Conservation (phyloP, 2,888 invertebrate genomes). For the Scaeva pyrastri region DNA sequence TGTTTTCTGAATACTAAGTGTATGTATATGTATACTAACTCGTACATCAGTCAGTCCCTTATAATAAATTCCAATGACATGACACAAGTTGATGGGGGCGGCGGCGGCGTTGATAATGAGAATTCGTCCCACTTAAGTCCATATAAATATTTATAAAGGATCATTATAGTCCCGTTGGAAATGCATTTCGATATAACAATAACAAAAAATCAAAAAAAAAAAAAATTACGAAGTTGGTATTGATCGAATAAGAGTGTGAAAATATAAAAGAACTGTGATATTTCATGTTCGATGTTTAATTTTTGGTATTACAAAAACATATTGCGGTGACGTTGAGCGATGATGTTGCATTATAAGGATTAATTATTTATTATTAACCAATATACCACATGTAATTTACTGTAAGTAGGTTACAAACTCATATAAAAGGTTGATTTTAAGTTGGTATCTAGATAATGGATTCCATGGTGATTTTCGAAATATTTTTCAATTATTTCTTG, state of each 20-base stretch:
- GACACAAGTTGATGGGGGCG: slow-evolving; percentile 1
- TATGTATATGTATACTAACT: neutral
- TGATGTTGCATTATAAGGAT: slow-evolving; percentile 1
- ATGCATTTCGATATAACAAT: neutral
- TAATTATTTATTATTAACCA: slow-evolving; percentile 1
- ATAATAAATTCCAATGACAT: slow-evolving; percentile 57
- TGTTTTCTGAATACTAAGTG: slow-evolving; percentile 47
- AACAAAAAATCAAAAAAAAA: neutral
- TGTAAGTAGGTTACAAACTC: neutral
- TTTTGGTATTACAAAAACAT: neutral
- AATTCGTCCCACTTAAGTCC: slow-evolving; percentile 37
- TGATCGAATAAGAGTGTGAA: slow-evolving; percentile 22
- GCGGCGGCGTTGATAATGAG: slow-evolving; percentile 12
- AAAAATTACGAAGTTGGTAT: neutral
- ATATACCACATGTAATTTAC: slow-evolving; percentile 17
- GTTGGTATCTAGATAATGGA: too few species aligned
- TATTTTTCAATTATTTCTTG: too few species aligned
- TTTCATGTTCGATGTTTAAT: neutral
- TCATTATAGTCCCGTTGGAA: slow-evolving; percentile 42
- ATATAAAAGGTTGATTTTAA: too few species aligned
- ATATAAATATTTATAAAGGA: slow-evolving; percentile 65
- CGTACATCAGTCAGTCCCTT: slow-evolving; percentile 4
- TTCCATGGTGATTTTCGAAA: too few species aligned
- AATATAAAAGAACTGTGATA: slow-evolving; percentile 1
- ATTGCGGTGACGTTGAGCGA: too few species aligned